Percentiles rank a stretch among this genome's conserved stretches.
These are phyloP conservation scores for Sinhomidia bicolor DNA, from an alignment of 2,888 invertebrate genomes.

Conservation along the genomic window DNA sequence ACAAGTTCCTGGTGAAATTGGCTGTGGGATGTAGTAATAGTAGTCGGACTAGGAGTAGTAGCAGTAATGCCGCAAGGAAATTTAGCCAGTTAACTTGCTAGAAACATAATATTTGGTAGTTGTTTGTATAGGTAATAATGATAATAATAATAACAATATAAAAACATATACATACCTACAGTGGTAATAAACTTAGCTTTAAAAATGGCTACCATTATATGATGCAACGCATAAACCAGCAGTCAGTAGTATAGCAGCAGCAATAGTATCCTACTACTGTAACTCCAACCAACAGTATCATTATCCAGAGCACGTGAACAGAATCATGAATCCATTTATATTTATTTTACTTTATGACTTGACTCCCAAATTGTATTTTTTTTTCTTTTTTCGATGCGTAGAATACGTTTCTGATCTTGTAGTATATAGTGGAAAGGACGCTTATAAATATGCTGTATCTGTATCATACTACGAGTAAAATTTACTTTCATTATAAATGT, in stretches of 20 bases:
- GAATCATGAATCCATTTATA: constrained; percentile 22
- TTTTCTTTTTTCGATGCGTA: neutral
- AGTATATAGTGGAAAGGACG: no score
- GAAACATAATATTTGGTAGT: neutral
- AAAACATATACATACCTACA: neutral
- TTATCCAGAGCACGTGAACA: constrained; percentile 8
- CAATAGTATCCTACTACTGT: neutral
- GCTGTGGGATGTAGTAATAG: neutral
- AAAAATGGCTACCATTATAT: constrained; percentile 16
- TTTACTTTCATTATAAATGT: neutral
- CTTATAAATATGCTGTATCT: no score
- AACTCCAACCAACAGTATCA: neutral
- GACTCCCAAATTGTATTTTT: neutral
- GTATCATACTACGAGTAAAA: neutral
- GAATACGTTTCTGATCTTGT: neutral
- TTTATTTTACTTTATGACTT: neutral
- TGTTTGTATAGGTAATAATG: neutral
- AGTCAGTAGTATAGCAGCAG: no score
- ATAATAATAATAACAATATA: neutral
- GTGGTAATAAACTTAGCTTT: constrained; percentile 12
- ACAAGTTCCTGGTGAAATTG: constrained; percentile 34
- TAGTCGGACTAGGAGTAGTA: neutral
- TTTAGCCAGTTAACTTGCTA: neutral
- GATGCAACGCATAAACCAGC: constrained; percentile 37
- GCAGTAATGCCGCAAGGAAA: neutral